These are phyloP conservation scores for Andrena praecox DNA, from an alignment of 2,888 invertebrate genomes.

Conservation along the genomic window DNA sequence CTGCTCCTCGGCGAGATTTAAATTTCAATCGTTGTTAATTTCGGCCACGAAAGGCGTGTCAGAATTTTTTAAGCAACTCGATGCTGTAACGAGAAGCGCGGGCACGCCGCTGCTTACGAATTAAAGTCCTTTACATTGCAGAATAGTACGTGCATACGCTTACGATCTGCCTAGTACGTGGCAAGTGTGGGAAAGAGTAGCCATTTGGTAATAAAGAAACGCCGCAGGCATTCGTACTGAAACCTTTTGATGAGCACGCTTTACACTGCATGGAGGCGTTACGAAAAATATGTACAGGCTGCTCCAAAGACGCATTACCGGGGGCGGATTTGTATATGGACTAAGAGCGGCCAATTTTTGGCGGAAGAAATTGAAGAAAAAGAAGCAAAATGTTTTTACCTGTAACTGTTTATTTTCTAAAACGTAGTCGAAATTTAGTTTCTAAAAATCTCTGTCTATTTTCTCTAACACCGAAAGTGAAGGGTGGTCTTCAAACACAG, in stretches of 20 bases:
- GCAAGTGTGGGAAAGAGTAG: constrained; percentile 62
- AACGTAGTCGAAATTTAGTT: too few relatives aligned
- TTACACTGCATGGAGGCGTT: not conserved
- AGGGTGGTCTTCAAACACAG: too few relatives aligned
- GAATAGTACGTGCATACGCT: constrained; percentile 22
- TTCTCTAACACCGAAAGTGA: too few relatives aligned
- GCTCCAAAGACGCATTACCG: not conserved
- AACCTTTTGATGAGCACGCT: constrained; percentile 40
- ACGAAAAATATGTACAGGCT: constrained; percentile 10
- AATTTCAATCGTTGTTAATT: constrained; percentile 28
- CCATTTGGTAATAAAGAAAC: constrained; percentile 64
- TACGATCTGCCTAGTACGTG: constrained; percentile 32
- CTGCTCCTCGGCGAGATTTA: not conserved
- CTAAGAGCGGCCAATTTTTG: too few relatives aligned
- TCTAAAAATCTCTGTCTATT: too few relatives aligned
- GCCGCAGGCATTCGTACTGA: constrained; percentile 34
- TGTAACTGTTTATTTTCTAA: too few relatives aligned
- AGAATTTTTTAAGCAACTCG: constrained; percentile 13
- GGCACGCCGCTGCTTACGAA: constrained; percentile 35
- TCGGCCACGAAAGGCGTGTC: constrained; percentile 15
- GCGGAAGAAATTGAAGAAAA: too few relatives aligned
- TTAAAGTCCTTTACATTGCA: constrained; percentile 38
- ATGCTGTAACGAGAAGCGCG: constrained; percentile 43
- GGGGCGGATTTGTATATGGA: too few relatives aligned
- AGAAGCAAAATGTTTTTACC: too few relatives aligned